These are phyloP conservation scores for Oxyura jamaicensis DNA, from an alignment of 2,113 vertebrate genomes.

Conservation along the genomic window DNA sequence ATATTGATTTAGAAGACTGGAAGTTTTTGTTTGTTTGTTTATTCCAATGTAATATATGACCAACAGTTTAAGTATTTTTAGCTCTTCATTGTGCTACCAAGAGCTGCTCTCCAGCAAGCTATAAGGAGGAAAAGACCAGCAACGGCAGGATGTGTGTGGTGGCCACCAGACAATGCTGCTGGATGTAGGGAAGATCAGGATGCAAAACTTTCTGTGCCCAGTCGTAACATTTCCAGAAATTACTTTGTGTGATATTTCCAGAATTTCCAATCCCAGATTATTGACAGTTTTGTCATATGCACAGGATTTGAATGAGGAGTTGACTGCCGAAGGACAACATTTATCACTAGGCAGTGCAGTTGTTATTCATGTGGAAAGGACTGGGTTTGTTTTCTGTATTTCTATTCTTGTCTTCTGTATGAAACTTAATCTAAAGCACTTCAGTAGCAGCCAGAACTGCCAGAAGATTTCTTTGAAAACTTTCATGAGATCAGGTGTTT, in stretches of 20 bases:
- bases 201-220: neutral
- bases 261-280: neutral
- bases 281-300: neutral
- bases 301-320: neutral
- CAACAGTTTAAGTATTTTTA: neutral
- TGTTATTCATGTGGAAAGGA: neutral
- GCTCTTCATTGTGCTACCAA: neutral
- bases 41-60: neutral
- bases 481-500: neutral
- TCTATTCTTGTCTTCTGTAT: neutral
- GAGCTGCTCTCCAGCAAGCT: neutral
- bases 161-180: neutral
- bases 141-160: neutral
- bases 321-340: neutral
- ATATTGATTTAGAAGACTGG: neutral
- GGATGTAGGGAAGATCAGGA: fast-evolving
- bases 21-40: neutral
- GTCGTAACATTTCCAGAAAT: neutral
- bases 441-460: neutral
- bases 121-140: neutral
- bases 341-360: neutral
- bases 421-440: neutral
- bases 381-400: neutral
- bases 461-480: conserved; percentile 28
- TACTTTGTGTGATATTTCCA: neutral